Evolutionary conservation across 2,797 vertebrate genomes (phyloP).

Genomic region (Brachyalestes nurse): DNA sequence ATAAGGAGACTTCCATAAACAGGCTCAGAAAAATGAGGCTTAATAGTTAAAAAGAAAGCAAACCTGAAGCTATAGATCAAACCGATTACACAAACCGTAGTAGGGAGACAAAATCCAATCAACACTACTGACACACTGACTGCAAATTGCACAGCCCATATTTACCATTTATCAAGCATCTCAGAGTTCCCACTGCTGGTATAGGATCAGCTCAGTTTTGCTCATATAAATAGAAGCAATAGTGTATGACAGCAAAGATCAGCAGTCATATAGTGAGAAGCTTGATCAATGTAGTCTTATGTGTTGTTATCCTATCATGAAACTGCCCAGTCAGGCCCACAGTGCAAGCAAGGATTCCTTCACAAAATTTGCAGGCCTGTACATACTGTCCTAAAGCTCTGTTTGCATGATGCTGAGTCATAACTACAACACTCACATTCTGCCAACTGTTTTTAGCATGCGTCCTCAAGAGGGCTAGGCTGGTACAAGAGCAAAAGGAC

Average conservation of each 20-base stretch:
- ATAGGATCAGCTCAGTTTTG: neutral
- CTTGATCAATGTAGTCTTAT: neutral
- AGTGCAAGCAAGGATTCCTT: slow-evolving; percentile 26
- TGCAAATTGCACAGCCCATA: neutral
- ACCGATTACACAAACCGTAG: neutral
- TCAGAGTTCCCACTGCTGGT: neutral
- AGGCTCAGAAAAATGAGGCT: neutral
- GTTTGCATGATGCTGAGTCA: slow-evolving; percentile 74
- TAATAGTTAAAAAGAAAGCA: neutral
- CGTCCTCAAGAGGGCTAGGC: slow-evolving; percentile 33
- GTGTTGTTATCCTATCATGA: neutral
- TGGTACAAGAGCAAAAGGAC: slow-evolving; percentile 26
- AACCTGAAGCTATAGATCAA: neutral
- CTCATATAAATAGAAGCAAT: neutral
- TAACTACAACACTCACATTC: slow-evolving; percentile 76
- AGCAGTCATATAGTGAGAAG: neutral
- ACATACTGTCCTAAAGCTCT: slow-evolving; percentile 42
- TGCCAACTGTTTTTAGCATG: slow-evolving; percentile 63
- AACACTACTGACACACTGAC: slow-evolving; percentile 10
- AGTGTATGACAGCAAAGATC: neutral
- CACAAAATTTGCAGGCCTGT: slow-evolving; percentile 19
- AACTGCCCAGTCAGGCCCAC: neutral
- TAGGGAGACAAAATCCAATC: slow-evolving; percentile 6
- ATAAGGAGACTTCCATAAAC: neutral
- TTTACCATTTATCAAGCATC: slow-evolving; percentile 6